These are phyloP conservation scores for Zalophus californianus DNA, from an alignment of 2,797 vertebrate genomes.

Conservation along the genomic window DNA sequence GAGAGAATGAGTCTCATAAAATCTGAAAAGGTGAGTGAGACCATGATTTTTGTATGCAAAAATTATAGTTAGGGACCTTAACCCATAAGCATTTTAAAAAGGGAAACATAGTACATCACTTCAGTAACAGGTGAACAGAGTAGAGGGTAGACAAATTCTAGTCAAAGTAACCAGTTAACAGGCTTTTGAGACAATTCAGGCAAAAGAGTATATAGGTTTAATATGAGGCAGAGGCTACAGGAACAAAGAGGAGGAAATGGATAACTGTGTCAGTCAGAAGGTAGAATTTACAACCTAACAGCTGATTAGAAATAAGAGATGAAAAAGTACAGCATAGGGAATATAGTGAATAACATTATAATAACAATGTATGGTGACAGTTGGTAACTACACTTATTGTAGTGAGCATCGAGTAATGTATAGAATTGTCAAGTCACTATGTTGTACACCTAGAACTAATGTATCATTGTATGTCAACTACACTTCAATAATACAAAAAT, in stretches of 20 bases:
- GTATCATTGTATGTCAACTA: neutral
- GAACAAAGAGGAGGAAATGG: slow-evolving; percentile 23
- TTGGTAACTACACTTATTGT: neutral
- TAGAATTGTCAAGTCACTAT: neutral
- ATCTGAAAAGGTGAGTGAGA: neutral
- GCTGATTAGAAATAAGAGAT: neutral
- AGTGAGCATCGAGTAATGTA: neutral
- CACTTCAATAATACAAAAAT: neutral
- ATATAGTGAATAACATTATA: neutral
- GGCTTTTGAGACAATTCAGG: neutral
- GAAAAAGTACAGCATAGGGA: neutral
- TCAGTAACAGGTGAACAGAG: neutral
- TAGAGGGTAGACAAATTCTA: slow-evolving; percentile 6
- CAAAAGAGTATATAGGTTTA: neutral
- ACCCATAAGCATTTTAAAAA: slow-evolving; percentile 11
- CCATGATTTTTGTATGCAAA: neutral
- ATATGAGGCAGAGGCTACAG: neutral
- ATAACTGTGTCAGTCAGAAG: neutral
- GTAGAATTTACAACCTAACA: slow-evolving; percentile 10
- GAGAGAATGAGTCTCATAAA: neutral
- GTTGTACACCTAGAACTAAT: neutral
- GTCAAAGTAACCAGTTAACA: neutral
- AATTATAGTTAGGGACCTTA: neutral
- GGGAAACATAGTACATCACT: neutral
- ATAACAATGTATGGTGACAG: neutral